Evolutionary conservation across 1,140 invertebrate species (phyloP).

Genomic region (Popillia japonica): DNA sequence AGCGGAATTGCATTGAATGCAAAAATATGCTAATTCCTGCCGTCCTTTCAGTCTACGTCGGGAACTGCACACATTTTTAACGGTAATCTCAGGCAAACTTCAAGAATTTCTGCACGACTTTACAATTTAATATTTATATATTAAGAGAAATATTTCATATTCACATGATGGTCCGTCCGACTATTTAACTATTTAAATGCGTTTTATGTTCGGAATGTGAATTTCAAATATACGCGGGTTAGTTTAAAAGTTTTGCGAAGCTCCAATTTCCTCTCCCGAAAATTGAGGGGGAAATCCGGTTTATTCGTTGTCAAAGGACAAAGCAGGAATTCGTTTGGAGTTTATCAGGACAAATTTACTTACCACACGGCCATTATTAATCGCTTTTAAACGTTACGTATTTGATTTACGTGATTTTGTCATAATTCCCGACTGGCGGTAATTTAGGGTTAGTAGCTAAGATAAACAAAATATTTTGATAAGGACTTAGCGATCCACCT

Average conservation of each 20-base stretch:
- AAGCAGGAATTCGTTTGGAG: too few species aligned
- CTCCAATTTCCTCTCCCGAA: too few species aligned
- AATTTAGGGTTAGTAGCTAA: not conserved
- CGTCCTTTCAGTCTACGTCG: too few species aligned
- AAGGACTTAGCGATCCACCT: slow-evolving; percentile 10
- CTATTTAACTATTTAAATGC: slow-evolving; percentile 9
- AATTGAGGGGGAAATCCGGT: not conserved
- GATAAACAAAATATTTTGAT: slow-evolving; percentile 29
- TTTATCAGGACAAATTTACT: not conserved
- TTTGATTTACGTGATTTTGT: slow-evolving; percentile 28
- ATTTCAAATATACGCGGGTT: not conserved
- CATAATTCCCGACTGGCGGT: not conserved
- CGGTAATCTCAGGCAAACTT: not conserved
- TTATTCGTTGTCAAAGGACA: not conserved
- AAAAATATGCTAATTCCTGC: too few species aligned
- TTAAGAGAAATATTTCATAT: slow-evolving; percentile 28
- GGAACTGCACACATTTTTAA: too few species aligned
- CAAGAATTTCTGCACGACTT: slow-evolving; percentile 4
- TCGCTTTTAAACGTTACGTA: not conserved
- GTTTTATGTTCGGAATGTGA: not conserved
- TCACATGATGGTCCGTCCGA: not conserved
- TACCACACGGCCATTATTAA: not conserved
- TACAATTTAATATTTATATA: slow-evolving; percentile 14
- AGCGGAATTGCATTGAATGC: too few species aligned
- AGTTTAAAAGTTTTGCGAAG: not conserved